Percentiles rank a stretch among this genome's conserved stretches.
These are phyloP conservation scores for Dipodomys stephensi DNA, from an alignment of 2,113 vertebrate species.

Conservation along the genomic window DNA sequence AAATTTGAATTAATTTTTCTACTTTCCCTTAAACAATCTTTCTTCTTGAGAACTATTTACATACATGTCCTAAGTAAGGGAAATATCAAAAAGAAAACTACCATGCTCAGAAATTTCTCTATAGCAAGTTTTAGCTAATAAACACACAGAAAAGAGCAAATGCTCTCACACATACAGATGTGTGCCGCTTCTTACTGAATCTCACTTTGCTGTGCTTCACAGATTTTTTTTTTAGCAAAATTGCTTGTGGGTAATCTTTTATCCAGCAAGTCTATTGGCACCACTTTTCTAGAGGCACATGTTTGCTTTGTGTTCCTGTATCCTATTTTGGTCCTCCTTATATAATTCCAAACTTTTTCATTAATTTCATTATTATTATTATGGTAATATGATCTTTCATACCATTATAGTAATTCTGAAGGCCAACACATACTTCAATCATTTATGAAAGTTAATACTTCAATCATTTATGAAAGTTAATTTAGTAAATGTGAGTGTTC, in stretches of 20 bases:
- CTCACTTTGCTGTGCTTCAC: neutral
- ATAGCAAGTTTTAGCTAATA: neutral
- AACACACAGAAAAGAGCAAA: neutral
- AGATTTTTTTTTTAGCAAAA: neutral
- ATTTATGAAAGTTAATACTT: neutral
- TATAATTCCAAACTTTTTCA: neutral
- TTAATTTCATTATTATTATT: neutral
- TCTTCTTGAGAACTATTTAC: neutral
- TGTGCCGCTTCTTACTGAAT: neutral
- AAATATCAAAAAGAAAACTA: slow-evolving; percentile 4
- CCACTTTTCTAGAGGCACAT: neutral
- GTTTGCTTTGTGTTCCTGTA: neutral
- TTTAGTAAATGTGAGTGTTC: neutral
- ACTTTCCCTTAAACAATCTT: neutral
- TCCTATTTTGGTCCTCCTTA: neutral
- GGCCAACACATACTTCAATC: neutral
- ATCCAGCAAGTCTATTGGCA: neutral
- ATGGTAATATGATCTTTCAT: neutral
- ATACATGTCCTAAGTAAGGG: neutral
- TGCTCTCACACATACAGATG: neutral
- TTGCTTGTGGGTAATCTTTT: neutral
- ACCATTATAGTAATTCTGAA: neutral
- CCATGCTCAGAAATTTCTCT: neutral
- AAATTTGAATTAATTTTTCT: slow-evolving; percentile 23
- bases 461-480: neutral